These are phyloP conservation scores for Clytia hemisphaerica DNA, from an alignment of 30 jellyfish, hydroid and myxozoan genomes.

Conservation along the genomic window DNA sequence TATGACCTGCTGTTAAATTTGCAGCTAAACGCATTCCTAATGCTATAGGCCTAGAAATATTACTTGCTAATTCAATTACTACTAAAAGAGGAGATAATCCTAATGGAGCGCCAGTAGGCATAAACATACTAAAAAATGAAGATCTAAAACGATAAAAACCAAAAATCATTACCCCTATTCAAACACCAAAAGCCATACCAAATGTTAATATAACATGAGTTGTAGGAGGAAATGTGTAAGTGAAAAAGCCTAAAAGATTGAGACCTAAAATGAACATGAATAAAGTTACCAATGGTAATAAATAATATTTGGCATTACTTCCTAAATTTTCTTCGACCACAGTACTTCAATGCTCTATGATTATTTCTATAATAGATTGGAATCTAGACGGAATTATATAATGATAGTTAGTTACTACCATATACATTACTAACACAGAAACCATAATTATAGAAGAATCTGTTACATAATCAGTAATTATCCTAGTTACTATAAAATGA, in stretches of 20 bases:
- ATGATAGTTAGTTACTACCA: background rate
- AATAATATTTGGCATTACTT: background rate
- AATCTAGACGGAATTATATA: constrained; percentile 23
- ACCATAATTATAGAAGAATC: constrained; percentile 8
- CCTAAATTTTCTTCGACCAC: constrained; percentile 8
- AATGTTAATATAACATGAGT: constrained; percentile 29
- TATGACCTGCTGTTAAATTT: constrained; percentile 53
- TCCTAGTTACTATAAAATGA: constrained; percentile 13
- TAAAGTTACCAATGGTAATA: background rate
- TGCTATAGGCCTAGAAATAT: constrained; percentile 46
- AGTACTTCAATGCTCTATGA: background rate
- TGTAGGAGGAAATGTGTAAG: constrained; percentile 31
- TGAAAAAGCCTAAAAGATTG: constrained; percentile 33
- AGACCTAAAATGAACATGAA: background rate
- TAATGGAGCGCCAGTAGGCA: constrained; percentile 62
- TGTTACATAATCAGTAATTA: background rate
- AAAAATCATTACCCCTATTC: background rate
- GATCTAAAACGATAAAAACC: background rate
- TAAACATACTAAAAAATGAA: constrained; percentile 9
- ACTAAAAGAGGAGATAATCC: constrained; percentile 42
- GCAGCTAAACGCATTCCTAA: constrained; percentile 55
- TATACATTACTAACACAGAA: background rate
- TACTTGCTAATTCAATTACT: constrained; percentile 45
- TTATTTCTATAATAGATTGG: constrained; percentile 1
- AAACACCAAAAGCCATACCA: constrained; percentile 8